A percentile compares a stretch with the other conserved stretches of the same genome.
These are phyloP conservation scores for Microctonus aethiopoides DNA, from an alignment of 2,888 invertebrate species.

Conservation along the genomic window DNA sequence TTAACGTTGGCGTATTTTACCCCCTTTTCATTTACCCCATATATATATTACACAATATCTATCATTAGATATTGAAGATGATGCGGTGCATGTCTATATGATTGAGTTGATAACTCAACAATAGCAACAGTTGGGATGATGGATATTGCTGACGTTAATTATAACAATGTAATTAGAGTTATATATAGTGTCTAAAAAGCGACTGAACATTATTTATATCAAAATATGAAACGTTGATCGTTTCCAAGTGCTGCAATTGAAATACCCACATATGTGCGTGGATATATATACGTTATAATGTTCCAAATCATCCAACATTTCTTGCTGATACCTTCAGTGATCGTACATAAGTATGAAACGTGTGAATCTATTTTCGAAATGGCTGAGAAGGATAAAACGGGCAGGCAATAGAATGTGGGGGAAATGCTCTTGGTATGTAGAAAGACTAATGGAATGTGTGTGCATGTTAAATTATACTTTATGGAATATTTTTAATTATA, in stretches of 20 bases:
- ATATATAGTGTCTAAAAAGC: no score
- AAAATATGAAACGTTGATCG: neutral
- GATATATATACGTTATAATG: neutral
- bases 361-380: conserved; percentile 1
- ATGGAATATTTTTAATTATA: neutral
- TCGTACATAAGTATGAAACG: neutral
- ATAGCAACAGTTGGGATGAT: no score
- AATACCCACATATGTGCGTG: no score
- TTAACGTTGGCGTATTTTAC: neutral
- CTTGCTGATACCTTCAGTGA: neutral
- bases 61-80: no score
- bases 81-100: no score
- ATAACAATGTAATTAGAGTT: no score
- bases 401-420: neutral
- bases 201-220: no score
- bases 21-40: no score
- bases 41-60: no score
- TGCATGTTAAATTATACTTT: neutral
- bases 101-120: no score
- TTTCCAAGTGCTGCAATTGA: no score
- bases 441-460: neutral
- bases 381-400: neutral
- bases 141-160: no score
- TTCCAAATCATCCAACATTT: neutral
- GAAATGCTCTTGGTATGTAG: neutral